Conservation (phyloP, 1,140 invertebrate species). For the Probaryconus sp. region DNA sequence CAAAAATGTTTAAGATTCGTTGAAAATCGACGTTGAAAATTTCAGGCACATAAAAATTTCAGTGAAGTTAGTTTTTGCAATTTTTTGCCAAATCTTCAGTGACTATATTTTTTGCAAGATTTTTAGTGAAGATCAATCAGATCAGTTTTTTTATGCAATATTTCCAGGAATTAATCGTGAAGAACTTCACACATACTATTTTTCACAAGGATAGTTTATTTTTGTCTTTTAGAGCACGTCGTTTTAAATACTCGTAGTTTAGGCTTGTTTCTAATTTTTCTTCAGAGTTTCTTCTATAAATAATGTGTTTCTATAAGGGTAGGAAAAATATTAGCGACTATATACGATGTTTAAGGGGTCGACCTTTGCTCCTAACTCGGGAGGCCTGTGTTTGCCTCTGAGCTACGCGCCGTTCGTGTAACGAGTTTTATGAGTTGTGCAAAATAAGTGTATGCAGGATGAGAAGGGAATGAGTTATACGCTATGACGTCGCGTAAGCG, state of each 20-base stretch:
- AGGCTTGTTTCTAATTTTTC: conserved; percentile 36
- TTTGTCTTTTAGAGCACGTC: too few species aligned
- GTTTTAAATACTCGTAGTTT: conserved; percentile 13
- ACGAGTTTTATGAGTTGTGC: conserved; percentile 66
- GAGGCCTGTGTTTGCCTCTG: conserved; percentile 50
- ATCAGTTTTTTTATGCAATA: too few species aligned
- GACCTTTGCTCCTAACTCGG: conserved; percentile 25
- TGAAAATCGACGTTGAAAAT: too few species aligned
- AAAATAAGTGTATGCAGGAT: conserved; percentile 64
- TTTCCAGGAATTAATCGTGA: too few species aligned
- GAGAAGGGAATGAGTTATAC: conserved; percentile 61
- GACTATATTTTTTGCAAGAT: too few species aligned
- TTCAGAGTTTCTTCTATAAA: conserved; percentile 40
- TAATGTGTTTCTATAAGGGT: conserved; percentile 43
- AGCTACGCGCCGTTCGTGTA: conserved; percentile 58
- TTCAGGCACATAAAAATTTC: too few species aligned
- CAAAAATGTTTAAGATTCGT: too few species aligned
- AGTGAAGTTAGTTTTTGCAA: too few species aligned
- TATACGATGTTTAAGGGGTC: conserved; percentile 53
- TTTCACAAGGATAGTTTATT: too few species aligned
- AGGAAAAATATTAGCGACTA: conserved; percentile 38
- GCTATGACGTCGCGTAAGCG: conserved; percentile 58
- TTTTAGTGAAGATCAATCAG: too few species aligned
- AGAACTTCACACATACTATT: too few species aligned
- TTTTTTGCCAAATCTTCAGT: too few species aligned